phyloP scores from a whole-genome alignment of 2,113 vertebrate species.

The Catharus minimus region DNA sequence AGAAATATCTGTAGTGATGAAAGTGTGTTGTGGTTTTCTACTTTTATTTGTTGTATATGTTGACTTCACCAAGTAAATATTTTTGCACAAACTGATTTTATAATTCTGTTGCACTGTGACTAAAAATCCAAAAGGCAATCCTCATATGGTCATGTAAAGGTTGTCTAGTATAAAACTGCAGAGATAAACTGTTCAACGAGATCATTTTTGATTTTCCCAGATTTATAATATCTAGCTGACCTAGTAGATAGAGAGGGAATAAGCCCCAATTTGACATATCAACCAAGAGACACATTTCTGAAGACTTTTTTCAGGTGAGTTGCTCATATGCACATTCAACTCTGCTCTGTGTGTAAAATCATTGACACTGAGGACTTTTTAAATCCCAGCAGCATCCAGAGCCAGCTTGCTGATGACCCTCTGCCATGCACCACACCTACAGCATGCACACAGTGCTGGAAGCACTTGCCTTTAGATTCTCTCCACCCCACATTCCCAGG shows the following conservation, averaged over 20 bases:
- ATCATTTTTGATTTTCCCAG: background rate
- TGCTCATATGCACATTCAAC: background rate
- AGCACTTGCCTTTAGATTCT: background rate
- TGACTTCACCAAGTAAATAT: background rate
- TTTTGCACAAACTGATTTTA: background rate
- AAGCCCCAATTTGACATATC: background rate
- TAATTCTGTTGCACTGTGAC: background rate
- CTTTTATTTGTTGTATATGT: background rate
- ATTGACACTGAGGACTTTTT: background rate
- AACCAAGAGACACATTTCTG: background rate
- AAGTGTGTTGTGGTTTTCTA: background rate
- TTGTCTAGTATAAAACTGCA: background rate
- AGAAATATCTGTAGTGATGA: background rate
- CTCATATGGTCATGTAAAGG: rapidly evolving
- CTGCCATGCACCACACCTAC: background rate
- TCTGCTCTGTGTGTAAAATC: background rate
- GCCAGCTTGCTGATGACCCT: background rate
- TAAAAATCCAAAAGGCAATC: background rate
- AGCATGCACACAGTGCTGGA: rapidly evolving
- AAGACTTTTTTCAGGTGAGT: background rate
- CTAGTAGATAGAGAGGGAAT: background rate
- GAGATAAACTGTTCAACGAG: background rate
- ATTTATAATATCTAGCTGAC: background rate
- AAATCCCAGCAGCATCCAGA: background rate
- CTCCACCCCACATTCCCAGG: background rate